Conservation (phyloP, 2,888 invertebrate genomes). For the Phaedon cochleariae region DNA sequence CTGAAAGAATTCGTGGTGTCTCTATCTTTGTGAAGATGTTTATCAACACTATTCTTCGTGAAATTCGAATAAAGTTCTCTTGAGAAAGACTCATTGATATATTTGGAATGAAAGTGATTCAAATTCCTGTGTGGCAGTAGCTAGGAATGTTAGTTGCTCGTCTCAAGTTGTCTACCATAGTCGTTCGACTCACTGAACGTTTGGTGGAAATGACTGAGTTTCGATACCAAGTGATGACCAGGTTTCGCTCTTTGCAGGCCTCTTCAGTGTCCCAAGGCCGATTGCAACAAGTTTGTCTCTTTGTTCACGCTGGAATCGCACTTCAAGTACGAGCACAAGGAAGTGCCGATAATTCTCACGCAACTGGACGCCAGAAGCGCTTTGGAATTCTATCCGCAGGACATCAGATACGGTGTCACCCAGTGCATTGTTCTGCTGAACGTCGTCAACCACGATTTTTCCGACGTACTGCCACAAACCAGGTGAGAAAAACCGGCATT, state of each 20-base stretch:
- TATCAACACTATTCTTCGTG: no score
- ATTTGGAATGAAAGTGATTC: no score
- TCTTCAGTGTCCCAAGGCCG: conserved; percentile 64
- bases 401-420: conserved; percentile 49
- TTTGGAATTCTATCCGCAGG: conserved; percentile 52
- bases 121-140: no score
- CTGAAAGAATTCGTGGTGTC: no score
- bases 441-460: conserved; percentile 38
- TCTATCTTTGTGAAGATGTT: no score
- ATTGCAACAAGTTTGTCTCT: conserved; percentile 66
- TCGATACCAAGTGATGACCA: no score
- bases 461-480: conserved; percentile 31
- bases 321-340: conserved; percentile 67
- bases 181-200: no score
- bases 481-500: conserved; percentile 24
- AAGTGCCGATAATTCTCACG: conserved; percentile 51
- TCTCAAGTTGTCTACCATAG: no score
- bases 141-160: no score
- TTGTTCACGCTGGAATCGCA: conserved; percentile 65
- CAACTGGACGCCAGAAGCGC: conserved; percentile 52
- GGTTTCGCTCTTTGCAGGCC: conserved; percentile 54
- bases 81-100: no score
- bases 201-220: no score
- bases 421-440: conserved; percentile 52
- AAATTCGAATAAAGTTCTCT: no score